Percentiles rank a stretch among this genome's conserved stretches.
These are phyloP conservation scores for Silurus aristotelis DNA, from an alignment of 2,797 vertebrate genomes.

Conservation along the genomic window DNA sequence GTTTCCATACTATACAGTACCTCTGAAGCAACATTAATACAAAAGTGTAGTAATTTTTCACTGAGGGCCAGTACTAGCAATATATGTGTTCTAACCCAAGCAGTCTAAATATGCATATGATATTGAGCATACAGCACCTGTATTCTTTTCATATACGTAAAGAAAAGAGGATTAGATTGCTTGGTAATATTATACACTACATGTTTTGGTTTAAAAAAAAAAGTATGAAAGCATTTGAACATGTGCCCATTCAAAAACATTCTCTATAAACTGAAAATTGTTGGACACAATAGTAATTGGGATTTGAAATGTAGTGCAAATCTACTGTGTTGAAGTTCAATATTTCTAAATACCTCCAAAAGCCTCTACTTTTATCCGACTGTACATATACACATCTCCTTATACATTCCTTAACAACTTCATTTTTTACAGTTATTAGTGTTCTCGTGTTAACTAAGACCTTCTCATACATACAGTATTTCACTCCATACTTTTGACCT, in stretches of 20 bases:
- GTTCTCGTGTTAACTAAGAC: neutral
- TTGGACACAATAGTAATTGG: conserved; percentile 61
- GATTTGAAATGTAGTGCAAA: conserved; percentile 53
- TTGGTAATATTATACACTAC: conserved; percentile 13
- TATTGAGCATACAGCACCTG: conserved; percentile 61
- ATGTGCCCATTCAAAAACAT: conserved; percentile 25
- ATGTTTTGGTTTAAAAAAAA: conserved; percentile 70
- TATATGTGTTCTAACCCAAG: conserved; percentile 54
- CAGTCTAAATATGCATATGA: conserved; percentile 56
- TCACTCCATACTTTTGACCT: neutral
- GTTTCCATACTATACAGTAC: conserved; percentile 20
- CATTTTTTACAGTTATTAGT: neutral
- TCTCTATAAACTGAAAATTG: conserved; percentile 51
- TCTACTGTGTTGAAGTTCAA: conserved; percentile 47
- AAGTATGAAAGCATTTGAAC: conserved; percentile 61
- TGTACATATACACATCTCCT: neutral
- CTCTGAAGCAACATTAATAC: conserved; percentile 35
- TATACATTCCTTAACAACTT: conserved; percentile 47
- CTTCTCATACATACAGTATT: neutral
- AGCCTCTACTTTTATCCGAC: conserved; percentile 21
- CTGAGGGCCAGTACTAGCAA: conserved; percentile 50
- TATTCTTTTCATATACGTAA: conserved; percentile 35
- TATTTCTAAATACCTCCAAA: conserved; percentile 40
- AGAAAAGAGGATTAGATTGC: conserved; percentile 27
- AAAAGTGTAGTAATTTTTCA: conserved; percentile 69